Conservation (phyloP, 2,888 invertebrate species). For the Cyclophora punctaria region DNA sequence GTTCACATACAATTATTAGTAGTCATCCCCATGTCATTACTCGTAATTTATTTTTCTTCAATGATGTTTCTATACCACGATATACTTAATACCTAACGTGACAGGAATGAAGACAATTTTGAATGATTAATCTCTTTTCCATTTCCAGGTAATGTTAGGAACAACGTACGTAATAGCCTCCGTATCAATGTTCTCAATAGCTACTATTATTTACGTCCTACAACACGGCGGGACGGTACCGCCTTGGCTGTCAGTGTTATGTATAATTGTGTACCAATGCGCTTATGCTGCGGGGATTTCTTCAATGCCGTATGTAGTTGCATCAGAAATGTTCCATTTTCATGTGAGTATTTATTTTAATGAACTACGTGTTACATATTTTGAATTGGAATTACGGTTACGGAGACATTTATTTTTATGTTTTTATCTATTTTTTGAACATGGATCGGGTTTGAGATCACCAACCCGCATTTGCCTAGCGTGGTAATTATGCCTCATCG, state of each 20-base stretch:
- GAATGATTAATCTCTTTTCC: background rate
- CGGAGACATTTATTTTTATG: no score
- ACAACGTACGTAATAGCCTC: constrained; percentile 20
- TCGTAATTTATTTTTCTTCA: no score
- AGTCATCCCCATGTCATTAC: no score
- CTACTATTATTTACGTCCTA: constrained; percentile 27
- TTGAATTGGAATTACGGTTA: no score
- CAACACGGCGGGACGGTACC: constrained; percentile 24
- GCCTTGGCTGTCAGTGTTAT: constrained; percentile 30
- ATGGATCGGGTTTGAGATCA: no score
- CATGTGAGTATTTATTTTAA: constrained; percentile 25
- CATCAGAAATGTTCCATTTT: constrained; percentile 45
- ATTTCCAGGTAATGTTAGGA: constrained; percentile 28
- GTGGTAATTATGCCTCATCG: no score
- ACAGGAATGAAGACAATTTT: background rate
- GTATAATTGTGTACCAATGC: constrained; percentile 26
- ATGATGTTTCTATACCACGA: no score
- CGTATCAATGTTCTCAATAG: constrained; percentile 24
- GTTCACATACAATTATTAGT: no score
- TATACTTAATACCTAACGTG: no score
- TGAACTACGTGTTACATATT: no score
- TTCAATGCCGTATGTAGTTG: constrained; percentile 37
- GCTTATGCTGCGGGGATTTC: constrained; percentile 36
- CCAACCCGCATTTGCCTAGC: no score
- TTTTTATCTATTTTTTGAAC: no score